Evolutionary conservation across 2,113 vertebrate genomes (phyloP), one percentile per base, ranked within the genome.

Genomic region (Diadophis punctatus): DNA sequence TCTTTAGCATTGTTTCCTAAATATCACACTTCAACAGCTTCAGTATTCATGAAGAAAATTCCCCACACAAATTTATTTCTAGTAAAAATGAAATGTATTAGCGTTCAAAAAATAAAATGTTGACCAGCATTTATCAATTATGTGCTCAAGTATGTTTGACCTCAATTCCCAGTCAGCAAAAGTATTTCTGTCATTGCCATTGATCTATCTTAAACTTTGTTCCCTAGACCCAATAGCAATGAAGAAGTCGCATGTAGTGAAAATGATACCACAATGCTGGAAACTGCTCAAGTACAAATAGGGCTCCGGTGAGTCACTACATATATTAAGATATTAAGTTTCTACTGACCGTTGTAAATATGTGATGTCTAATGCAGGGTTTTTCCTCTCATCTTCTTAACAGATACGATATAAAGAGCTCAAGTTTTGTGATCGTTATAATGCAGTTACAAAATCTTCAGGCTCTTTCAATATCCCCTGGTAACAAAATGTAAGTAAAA

Each of bases 401-500:
- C 97, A 98, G 98, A 96, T 98, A 98, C 0, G 97, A 98, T 89
- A 93, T 93, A 1, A 90, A 89, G 93, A 98, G 92, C 94, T 97
- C 97, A 68, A 98, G 98, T 91, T 98, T 98, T 60, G 95, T 98
- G 95, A 96, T 98, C 88, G 96, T 98, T 85, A 2, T 98, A 89
- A 94, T 93, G 85, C 97, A 88, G 25, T 96, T 98, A 60, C 97
- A 97, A 95, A 98, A 97, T 92, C 97, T 97, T 43, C 96, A 96
- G 8, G 95, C 96, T 0, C 97, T 98, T 95, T 95, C 96, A 90
- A 94, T 97, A 91, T 95, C 97, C 60, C 94, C 96, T 88, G 96
- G 96, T 92, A 97, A 97, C 87, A 98, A 98, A 97, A 96, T 98
- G 98, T 98, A 97, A 98, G 98, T 98, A 93, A 90, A 93, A 68